Evolutionary conservation across 2,797 vertebrate species (phyloP), one percentile per base, ranked within the genome.

Genomic region (Halcyon badia): DNA sequence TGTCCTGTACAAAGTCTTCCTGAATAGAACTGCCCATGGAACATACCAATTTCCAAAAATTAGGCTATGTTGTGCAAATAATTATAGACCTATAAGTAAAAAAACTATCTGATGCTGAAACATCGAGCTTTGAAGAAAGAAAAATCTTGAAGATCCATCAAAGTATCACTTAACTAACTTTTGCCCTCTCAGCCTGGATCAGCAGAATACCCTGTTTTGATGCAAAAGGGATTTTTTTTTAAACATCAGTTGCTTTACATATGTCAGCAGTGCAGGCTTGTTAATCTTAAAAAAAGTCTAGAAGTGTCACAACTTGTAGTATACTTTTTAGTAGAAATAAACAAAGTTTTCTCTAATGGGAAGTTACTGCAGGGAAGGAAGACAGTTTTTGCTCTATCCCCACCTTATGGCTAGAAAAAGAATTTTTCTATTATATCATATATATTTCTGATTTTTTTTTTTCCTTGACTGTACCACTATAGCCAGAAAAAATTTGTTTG

Each of bases 371-470:
- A 79, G 14, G 37, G 25, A 39, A 82, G 69, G 66, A 51, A 72
- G 30, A 94, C 79, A 88, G n/a, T 96, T 97, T 97, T 96, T 73
- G 68, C 88, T 97, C 94, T 97, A 97, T 94, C 95, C n/a, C 96
- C 96, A 97, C 90, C 95, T 97, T 97, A 97, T 96, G 95, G 96
- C 72, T 95, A 78, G 76, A 92, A 94, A 84, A 97, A 90, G 87
- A 96, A 97, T 71, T 92, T 90, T 90, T 72, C 66, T 87, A 69
- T 49, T 57, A 60, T 33, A 87, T 49, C 14, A 78, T 51, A 60
- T 11, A 19, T 56, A 77, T 68, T 85, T 80, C 54, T 79, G 11
- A 22, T 4, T 37, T 19, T 30, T 80, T 80, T 62, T 64, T 81
- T 57, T 49, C 39, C 28, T 52, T 88, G 44, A 65, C 6, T 51